Evolutionary conservation across 2,797 vertebrate genomes (phyloP), one percentile per base, ranked within the genome.

Genomic region (Picus viridis): DNA sequence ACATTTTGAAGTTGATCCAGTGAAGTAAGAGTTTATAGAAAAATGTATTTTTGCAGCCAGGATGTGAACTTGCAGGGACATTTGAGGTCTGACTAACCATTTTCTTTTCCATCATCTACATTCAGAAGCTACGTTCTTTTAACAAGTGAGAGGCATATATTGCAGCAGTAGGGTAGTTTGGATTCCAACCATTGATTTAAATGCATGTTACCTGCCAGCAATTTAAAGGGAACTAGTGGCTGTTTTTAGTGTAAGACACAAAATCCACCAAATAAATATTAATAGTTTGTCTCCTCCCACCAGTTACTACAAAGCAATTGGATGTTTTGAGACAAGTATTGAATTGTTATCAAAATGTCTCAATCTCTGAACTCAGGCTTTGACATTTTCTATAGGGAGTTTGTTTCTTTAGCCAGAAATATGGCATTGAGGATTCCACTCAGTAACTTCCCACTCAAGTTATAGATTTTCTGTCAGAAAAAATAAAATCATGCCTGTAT

Each of bases 401-500:
- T 92, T 92, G 89, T 93, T 92, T 91, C 93, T 86, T 76, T 90
- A 96, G 87, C 95, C 91, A 75, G 71, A 95, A 96, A 96, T 96
- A 93, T 71, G 64, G 90, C 96, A 96, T 92, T 95, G 96, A 97
- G 96, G 94, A 96, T 96, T 97, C 93, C 86, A 93, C 94, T 96
- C 95, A 96, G 89, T 97, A 96, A 94, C 96, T 97, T 86, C 88
- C 94, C 94, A 91, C 95, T 97, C 96, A 93, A 91, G 94, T 72
- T 94, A 96, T 96, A 88, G 93, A 94, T 96, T 96, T 97, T 95
- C 96, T 95, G 97, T 97, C 96, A 97, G 96, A 86, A 89, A 96
- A 95, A 96, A 96, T 95, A 96, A 97, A 96, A 86, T 83, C 91
- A 94, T 85, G 78, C 70, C 90, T 96, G 65, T 70, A 62, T 94